A percentile compares a stretch with the other conserved stretches of the same genome.
Evolutionary conservation across 2,797 vertebrate genomes (phyloP).

Genomic region (Mormyrus hasselquistii): DNA sequence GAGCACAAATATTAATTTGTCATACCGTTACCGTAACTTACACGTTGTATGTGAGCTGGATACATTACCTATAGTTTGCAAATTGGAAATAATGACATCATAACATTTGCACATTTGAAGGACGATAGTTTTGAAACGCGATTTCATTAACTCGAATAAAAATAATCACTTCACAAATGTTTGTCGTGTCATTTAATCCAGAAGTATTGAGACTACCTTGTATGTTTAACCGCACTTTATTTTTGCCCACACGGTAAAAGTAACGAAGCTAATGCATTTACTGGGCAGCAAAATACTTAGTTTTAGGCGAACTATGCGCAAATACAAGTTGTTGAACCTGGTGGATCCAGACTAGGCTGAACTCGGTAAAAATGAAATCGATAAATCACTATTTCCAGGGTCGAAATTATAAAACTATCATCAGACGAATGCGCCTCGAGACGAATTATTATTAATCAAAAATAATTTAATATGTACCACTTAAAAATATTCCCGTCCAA

Average conservation of each 20-base stretch:
- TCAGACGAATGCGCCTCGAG: background rate
- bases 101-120: background rate
- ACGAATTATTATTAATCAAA: background rate
- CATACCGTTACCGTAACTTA: background rate
- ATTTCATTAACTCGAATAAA: background rate
- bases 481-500: background rate
- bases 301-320: background rate
- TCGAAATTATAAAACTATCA: background rate
- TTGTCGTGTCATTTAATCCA: background rate
- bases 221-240: background rate
- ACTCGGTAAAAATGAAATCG: background rate
- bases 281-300: background rate
- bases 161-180: background rate
- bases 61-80: constrained; percentile 15
- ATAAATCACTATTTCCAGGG: background rate
- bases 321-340: background rate
- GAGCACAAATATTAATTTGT: background rate
- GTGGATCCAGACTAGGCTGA: background rate
- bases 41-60: background rate
- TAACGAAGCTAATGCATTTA: background rate
- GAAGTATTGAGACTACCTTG: background rate
- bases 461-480: background rate
- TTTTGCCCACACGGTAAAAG: background rate
- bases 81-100: constrained; percentile 19
- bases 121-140: background rate